These are phyloP conservation scores for Dolichotis patagonum DNA, from an alignment of 2,113 vertebrate species.

Conservation along the genomic window DNA sequence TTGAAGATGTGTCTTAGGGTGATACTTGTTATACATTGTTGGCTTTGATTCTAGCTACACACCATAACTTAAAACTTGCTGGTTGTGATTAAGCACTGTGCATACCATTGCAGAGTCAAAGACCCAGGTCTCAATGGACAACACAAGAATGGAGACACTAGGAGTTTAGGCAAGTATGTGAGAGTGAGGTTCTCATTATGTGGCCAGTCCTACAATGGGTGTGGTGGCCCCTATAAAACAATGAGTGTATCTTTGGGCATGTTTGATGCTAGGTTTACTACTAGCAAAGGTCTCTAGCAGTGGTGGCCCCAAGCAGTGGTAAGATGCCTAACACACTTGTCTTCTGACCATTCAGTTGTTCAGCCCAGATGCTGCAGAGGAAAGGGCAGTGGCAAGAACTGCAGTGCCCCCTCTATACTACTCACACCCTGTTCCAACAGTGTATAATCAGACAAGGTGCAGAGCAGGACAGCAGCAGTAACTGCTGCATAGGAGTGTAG, in stretches of 20 bases:
- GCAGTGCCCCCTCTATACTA: no score
- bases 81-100: neutral
- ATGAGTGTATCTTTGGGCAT: neutral
- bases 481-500: neutral
- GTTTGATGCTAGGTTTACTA: neutral
- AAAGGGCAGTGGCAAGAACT: neutral
- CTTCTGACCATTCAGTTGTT: neutral
- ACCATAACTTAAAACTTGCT: neutral
- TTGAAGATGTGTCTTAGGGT: neutral
- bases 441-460: neutral
- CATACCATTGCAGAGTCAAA: neutral
- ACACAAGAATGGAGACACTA: neutral
- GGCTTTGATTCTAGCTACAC: neutral
- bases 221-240: neutral
- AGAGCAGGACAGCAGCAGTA: neutral
- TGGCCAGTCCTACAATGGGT: neutral
- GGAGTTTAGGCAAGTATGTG: neutral
- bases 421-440: neutral
- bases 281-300: neutral
- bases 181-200: neutral
- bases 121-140: neutral
- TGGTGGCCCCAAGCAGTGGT: neutral
- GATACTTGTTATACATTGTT: neutral
- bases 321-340: neutral
- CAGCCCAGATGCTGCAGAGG: neutral